Percentiles rank a stretch among this genome's conserved stretches.
Evolutionary conservation across 2,113 vertebrate species (phyloP).

Genomic region (Camelus bactrianus): DNA sequence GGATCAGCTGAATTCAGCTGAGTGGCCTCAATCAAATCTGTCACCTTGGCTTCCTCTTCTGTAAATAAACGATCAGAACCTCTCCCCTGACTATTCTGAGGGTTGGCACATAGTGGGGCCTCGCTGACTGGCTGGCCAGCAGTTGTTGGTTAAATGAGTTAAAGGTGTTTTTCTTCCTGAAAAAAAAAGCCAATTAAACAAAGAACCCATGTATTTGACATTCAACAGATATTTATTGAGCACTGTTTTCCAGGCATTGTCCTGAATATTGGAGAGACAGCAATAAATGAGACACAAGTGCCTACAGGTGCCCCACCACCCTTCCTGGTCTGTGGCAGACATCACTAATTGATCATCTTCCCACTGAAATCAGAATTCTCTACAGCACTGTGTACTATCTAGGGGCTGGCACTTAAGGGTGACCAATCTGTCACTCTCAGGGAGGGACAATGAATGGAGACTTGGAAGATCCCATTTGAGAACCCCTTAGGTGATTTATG

Average conservation of each 20-base stretch:
- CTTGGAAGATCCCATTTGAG: background rate
- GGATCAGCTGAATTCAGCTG: constrained; percentile 3
- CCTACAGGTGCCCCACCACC: fast-evolving
- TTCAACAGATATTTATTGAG: background rate
- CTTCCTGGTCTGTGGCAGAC: background rate
- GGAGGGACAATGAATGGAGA: background rate
- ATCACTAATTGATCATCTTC: background rate
- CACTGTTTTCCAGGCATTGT: background rate
- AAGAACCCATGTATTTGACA: background rate
- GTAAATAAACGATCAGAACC: background rate
- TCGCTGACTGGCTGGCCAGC: background rate
- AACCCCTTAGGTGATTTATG: background rate
- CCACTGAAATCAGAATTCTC: background rate
- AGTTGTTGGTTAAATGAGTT: background rate
- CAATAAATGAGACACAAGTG: background rate
- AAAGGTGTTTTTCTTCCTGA: background rate
- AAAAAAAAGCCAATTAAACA: background rate
- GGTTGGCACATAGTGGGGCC: background rate
- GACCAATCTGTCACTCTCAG: background rate
- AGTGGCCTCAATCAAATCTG: background rate
- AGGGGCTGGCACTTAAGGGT: background rate
- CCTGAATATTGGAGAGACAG: background rate
- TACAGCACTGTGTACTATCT: fast-evolving
- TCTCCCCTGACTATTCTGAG: background rate
- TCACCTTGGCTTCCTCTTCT: background rate